Percentiles rank a stretch among this genome's conserved stretches.
phyloP scores from a whole-genome alignment of 2,797 vertebrate species.

The Limosa lapponica region DNA sequence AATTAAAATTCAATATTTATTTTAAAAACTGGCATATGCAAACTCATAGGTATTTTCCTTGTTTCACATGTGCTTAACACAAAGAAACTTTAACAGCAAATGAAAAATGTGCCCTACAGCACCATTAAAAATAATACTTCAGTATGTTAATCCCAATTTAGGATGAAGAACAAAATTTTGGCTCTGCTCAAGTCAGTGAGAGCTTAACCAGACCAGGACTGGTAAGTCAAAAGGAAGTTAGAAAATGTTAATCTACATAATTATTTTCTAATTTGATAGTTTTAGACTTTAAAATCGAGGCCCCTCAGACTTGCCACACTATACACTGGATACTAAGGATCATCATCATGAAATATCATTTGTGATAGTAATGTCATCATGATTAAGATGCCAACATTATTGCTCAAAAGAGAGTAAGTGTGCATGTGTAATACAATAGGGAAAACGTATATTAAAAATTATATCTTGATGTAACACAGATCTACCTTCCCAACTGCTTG shows the following conservation, averaged over 20 bases:
- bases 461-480: neutral
- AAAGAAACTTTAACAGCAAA: neutral
- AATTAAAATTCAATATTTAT: neutral
- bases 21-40: neutral
- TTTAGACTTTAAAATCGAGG: neutral
- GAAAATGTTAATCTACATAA: neutral
- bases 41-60: neutral
- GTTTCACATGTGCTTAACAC: neutral
- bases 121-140: neutral
- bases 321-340: neutral
- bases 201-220: neutral
- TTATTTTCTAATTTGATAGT: neutral
- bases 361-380: neutral
- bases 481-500: neutral
- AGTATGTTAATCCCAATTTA: neutral
- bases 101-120: neutral
- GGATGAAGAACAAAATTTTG: neutral
- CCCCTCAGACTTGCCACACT: neutral
- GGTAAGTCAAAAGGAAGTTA: neutral
- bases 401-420: neutral
- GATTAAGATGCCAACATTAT: neutral
- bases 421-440: neutral
- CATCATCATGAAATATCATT: neutral
- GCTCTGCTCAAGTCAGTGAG: neutral
- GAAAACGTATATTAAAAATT: neutral